Percentiles rank a stretch among this genome's conserved stretches.
Evolutionary conservation across 2,888 invertebrate species (phyloP).

Genomic region (Anorthoa munda): DNA sequence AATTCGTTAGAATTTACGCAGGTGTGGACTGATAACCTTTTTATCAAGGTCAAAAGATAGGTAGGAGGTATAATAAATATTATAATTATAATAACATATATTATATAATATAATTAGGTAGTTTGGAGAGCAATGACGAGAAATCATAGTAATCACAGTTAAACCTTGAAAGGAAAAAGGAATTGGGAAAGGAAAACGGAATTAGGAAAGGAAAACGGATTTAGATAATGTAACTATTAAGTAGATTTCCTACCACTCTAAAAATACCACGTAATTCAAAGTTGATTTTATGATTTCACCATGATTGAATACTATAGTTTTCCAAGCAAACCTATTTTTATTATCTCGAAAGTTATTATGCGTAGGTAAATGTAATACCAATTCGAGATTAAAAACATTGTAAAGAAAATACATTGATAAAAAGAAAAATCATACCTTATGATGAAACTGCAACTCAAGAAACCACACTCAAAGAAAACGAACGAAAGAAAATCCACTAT

Average conservation of each 20-base stretch:
- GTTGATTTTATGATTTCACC: neutral
- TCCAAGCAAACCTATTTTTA: neutral
- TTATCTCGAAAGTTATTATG: neutral
- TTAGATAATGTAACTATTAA: too few species aligned
- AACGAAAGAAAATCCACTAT: neutral
- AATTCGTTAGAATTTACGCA: neutral
- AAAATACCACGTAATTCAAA: neutral
- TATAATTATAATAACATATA: too few species aligned
- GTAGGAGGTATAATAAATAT: too few species aligned
- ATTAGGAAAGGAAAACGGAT: too few species aligned
- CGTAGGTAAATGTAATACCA: neutral
- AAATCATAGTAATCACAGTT: too few species aligned
- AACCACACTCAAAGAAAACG: neutral
- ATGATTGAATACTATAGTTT: neutral
- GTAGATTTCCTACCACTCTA: neutral
- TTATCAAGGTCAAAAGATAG: too few species aligned
- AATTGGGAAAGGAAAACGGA: too few species aligned
- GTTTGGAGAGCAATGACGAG: too few species aligned
- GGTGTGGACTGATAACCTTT: too few species aligned
- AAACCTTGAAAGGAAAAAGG: too few species aligned
- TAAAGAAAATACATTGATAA: neutral
- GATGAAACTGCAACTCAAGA: neutral
- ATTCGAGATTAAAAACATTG: constrained; percentile 4
- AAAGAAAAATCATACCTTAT: constrained; percentile 9
- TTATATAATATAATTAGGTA: too few species aligned